Conservation (phyloP, 2,113 vertebrate genomes). For the Accipiter cooperii region DNA sequence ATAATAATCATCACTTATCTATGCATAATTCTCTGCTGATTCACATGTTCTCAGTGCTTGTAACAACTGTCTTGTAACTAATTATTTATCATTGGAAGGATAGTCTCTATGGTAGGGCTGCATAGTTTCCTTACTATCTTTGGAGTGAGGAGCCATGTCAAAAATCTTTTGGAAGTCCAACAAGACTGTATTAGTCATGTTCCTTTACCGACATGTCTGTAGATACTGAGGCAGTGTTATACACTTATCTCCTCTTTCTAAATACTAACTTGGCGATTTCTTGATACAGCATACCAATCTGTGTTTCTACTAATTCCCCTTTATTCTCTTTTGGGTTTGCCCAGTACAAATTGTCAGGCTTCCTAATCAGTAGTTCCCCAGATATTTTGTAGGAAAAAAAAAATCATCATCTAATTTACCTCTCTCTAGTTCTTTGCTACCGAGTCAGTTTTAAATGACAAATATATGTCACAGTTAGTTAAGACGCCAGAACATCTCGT, state of each 20-base stretch:
- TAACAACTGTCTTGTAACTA: background rate
- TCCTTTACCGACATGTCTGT: background rate
- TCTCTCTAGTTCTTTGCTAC: background rate
- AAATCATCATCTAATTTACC: background rate
- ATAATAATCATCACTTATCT: background rate
- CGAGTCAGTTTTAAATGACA: background rate
- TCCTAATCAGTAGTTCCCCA: background rate
- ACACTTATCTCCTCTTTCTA: background rate
- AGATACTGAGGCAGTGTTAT: background rate
- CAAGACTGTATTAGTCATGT: background rate
- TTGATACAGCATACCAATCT: background rate
- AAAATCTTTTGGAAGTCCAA: background rate
- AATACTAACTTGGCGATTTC: background rate
- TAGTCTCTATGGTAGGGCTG: background rate
- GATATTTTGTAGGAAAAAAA: background rate
- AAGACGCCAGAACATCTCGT: background rate
- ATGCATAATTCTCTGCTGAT: background rate
- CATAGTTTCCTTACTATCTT: background rate
- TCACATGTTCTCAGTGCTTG: background rate
- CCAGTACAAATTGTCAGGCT: background rate
- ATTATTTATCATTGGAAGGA: background rate
- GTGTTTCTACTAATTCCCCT: background rate
- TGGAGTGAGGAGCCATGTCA: background rate
- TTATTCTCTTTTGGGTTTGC: background rate
- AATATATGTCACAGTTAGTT: background rate